A percentile compares a stretch with the other conserved stretches of the same genome.
phyloP scores from a whole-genome alignment of 2,888 invertebrate genomes.

The Lasioglossum pauxillum region DNA sequence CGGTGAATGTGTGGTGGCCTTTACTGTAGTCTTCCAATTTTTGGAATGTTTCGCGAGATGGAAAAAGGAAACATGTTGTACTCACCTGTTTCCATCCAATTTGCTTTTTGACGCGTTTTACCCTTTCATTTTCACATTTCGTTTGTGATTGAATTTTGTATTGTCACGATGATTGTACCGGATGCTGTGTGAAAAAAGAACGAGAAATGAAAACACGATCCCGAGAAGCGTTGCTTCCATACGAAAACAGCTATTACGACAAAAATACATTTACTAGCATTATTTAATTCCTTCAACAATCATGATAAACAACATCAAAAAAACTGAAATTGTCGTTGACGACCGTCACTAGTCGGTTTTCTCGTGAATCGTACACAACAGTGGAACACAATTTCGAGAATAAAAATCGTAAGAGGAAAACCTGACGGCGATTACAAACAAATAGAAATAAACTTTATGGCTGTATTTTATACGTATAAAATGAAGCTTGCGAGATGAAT shows the following conservation, averaged over 20 bases:
- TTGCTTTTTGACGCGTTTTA: not conserved
- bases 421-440: not conserved
- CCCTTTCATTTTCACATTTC: not conserved
- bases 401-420: no score
- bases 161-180: not conserved
- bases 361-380: no score
- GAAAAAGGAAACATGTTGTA: not conserved
- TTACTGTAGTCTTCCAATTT: not conserved
- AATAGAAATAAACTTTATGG: not conserved
- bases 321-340: no score
- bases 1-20: not conserved
- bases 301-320: no score
- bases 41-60: not conserved
- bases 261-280: not conserved
- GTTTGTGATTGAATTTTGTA: slow-evolving; percentile 11
- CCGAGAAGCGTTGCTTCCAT: not conserved
- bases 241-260: not conserved
- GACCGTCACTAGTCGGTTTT: no score
- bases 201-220: not conserved
- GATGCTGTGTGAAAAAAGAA: not conserved
- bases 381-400: no score
- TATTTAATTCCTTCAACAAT: no score
- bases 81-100: not conserved
- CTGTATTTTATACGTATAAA: not conserved
- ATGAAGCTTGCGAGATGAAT: not conserved